These are phyloP conservation scores for Ylistrum balloti DNA, from an alignment of 1,140 invertebrate species.

Conservation along the genomic window DNA sequence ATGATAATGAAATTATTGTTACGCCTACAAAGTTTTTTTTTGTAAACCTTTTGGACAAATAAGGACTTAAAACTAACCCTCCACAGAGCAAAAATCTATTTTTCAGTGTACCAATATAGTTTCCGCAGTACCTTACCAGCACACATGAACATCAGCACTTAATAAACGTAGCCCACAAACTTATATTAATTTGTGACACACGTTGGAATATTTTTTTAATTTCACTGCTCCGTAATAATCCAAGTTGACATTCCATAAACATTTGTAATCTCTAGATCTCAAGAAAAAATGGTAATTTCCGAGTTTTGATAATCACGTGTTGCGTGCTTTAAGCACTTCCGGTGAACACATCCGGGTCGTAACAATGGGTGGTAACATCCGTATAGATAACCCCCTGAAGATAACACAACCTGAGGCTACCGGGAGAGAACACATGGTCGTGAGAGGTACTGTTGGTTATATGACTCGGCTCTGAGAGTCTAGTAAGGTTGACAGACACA, in stretches of 20 bases:
- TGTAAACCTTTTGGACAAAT: no score
- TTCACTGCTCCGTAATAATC: neutral
- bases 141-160: neutral
- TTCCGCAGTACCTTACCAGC: neutral
- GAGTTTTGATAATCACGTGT: neutral
- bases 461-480: neutral
- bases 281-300: neutral
- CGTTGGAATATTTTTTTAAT: neutral
- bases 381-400: neutral
- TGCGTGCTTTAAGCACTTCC: neutral
- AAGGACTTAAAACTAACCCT: no score
- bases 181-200: neutral
- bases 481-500: neutral
- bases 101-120: no score
- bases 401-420: neutral
- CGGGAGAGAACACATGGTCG: neutral
- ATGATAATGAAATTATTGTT: no score
- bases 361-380: neutral
- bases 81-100: no score
- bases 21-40: no score
- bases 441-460: neutral
- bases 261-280: no score
- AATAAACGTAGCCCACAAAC: neutral
- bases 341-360: neutral
- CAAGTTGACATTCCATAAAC: slow-evolving; percentile 8